Evolutionary conservation across 2,797 vertebrate species (phyloP).

Genomic region (Columba guinea): DNA sequence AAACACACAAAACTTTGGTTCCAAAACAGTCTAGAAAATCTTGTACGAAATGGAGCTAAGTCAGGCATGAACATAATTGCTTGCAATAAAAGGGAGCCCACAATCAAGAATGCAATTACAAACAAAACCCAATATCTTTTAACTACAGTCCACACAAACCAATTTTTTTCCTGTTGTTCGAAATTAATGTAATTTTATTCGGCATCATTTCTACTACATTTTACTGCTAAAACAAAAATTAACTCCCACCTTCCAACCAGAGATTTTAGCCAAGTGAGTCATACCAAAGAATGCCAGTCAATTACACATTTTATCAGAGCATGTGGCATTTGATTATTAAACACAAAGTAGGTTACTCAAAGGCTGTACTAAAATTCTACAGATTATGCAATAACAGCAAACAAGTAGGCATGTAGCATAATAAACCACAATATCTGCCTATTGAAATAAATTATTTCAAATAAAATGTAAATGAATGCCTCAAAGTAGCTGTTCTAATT

Average conservation of each 20-base stretch:
- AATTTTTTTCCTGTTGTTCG: background rate
- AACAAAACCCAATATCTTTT: background rate
- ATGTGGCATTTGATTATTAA: background rate
- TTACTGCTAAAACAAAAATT: slow-evolving; percentile 42
- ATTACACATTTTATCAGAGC: background rate
- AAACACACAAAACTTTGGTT: background rate
- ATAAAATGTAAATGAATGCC: background rate
- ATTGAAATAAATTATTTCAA: background rate
- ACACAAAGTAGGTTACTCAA: background rate
- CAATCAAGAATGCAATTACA: background rate
- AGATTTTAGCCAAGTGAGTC: slow-evolving; percentile 31
- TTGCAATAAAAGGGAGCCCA: background rate
- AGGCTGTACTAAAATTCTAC: background rate
- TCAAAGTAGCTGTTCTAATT: background rate
- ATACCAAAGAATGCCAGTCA: slow-evolving; percentile 6
- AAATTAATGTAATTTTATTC: slow-evolving; percentile 43
- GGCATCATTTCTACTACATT: background rate
- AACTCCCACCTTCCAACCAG: background rate
- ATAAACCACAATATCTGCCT: background rate
- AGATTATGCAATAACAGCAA: background rate
- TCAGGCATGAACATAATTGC: background rate
- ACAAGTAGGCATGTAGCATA: background rate
- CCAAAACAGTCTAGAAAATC: background rate
- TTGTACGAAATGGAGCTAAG: background rate
- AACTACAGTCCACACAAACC: background rate